phyloP scores from a whole-genome alignment of 1,140 invertebrate species.

The Drosophila orena region DNA sequence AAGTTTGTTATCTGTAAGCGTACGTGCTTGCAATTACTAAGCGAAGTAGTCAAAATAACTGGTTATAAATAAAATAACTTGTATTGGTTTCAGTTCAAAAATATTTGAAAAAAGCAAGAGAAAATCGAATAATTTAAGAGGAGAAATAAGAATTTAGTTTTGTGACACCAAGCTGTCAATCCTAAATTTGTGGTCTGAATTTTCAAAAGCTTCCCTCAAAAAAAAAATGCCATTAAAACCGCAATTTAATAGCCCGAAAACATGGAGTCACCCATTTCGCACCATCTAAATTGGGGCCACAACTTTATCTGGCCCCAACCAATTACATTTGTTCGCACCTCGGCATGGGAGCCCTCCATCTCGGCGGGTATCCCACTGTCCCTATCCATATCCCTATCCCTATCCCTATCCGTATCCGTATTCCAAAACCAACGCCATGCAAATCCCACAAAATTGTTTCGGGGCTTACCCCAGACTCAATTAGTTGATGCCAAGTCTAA shows the following conservation, averaged over 20 bases:
- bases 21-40: too few species aligned
- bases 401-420: background rate
- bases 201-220: background rate
- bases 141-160: too few species aligned
- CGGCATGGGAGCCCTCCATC: background rate
- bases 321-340: constrained; percentile 46
- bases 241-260: background rate
- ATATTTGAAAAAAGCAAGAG: too few species aligned
- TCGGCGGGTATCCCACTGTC: background rate
- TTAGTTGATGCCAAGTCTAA: constrained; percentile 41
- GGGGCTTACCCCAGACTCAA: constrained; percentile 44
- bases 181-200: background rate
- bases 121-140: too few species aligned
- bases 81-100: too few species aligned
- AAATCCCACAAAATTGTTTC: constrained; percentile 45
- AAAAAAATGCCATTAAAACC: background rate
- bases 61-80: too few species aligned
- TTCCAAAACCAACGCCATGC: background rate
- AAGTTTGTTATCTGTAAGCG: background rate
- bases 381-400: background rate
- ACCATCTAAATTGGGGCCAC: constrained; percentile 12
- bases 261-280: background rate
- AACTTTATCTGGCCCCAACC: constrained; percentile 29
- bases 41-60: background rate
- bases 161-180: background rate